Evolutionary conservation across 1,140 invertebrate genomes (phyloP), one percentile per base, ranked within the genome.

Genomic region (Frieseomelitta varia): DNA sequence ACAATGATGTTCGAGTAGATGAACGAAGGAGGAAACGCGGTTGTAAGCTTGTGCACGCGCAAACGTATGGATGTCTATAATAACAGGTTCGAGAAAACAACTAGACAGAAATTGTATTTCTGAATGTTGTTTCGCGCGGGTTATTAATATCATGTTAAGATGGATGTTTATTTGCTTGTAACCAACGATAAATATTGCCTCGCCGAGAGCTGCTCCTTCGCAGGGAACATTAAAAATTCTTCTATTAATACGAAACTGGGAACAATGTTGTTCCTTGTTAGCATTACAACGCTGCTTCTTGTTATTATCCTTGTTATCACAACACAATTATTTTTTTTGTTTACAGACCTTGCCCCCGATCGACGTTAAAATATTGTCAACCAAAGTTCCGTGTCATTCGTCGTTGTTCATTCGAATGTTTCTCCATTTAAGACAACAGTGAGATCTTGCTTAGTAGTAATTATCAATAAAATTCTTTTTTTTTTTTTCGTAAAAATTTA

Each of bases 81-180:
- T 56, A n/a, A 10, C 53, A 12, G 2, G n/a, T 75, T 58, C 14
- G 55, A 61, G 56, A 58, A 76, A 61, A 76, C 24, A 61, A 30
- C 15, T 24, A 53, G 24, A 39, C 24, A 53, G 47, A 51, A 53
- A 76, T 76, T 39, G 21, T 76, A 53, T 76, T 58, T 76, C 74
- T 61, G 74, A 76, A 76, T 39, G 55, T 39, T 39, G 21, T 56
- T 27, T 53, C 17, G 34, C 55, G 1, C 1, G 12, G 21, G 55
- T 34, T 76, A 76, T 76, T 34, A 76, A 76, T 76, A 76, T 58
- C 30, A 27, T 47, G 61, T 76, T 24, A 39, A 58, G 55, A 61
- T 8, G 30, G 24, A n/a, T 58, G 30, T 58, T 76, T 76, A 76
- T 51, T n/a, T 15, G 34, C 15, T 15, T 55, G n/a, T 55, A 73